Base-by-base conservation (phyloP, 2,888 invertebrate genomes). In the Dynastes maya region DNA sequence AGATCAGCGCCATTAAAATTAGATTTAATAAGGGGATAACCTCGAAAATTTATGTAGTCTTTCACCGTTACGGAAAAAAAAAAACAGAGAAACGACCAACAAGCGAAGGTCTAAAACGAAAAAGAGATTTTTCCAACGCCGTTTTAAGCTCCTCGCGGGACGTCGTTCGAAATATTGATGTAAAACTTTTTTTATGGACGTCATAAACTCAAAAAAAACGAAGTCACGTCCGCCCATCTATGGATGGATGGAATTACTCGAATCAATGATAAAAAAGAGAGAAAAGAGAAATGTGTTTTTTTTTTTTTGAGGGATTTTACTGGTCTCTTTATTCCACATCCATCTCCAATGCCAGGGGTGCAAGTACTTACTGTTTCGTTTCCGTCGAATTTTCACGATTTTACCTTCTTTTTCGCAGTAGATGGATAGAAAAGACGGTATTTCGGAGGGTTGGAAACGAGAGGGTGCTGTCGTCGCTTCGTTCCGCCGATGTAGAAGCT, bases 151-250 rank as follows among this genome's bases (percentile, higher is more conserved):
- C 6, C 22, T 63, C 29, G 32, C 29, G 63, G 63, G 55, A 58
- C 27, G 0, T 32, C 29, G 27, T 55, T 6, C 68, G 68, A 68
- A 51, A 68, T 68, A 68, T 68, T 68, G 68, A 68, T 68, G 68
- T 68, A 68, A 45, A 68, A 68, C 68, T 68, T 45, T 71, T 45
- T 74, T 74, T 61, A 74, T 63, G 45, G 37, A 74, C 61, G 16
- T 74, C 61, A 61, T 74, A 74, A 74, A 74, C 58, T 63, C 61
- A 74, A 74, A 49, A 74, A 74, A 63, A 74, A 40, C 45, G 61
- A 61, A 45, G 72, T 74, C 72, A 74, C 72, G 72, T 74, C 45
- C 29, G 2, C 61, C 6, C 61, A 74, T 49, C 68, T n/a, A 29
- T 22, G 51, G 16, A 49, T 11, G 45, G 45, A 37, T 11, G 27